Evolutionary conservation across 92 coral and sea anemone species (phyloP).

Genomic region (Palythoa heliodiscus): DNA sequence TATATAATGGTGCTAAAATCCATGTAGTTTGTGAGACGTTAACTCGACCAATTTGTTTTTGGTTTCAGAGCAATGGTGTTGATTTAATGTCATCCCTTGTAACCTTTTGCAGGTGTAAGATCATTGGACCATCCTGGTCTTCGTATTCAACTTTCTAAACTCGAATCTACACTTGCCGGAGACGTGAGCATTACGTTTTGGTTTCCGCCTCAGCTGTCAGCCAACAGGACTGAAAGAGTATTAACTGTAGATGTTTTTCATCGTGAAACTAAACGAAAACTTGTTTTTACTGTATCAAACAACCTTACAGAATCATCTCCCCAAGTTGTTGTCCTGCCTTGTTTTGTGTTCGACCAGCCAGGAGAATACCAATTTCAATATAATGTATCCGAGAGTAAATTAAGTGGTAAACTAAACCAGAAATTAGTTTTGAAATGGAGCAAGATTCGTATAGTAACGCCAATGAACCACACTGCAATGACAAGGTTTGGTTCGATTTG

Average conservation of each 20-base stretch:
- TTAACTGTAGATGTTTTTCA: slow-evolving; percentile 19
- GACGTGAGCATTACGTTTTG: slow-evolving; percentile 69
- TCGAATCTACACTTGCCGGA: slow-evolving; percentile 56
- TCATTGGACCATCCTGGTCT: neutral
- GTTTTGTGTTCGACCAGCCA: slow-evolving; percentile 83
- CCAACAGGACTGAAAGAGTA: neutral
- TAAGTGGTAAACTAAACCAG: slow-evolving; percentile 57
- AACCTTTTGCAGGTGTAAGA: neutral
- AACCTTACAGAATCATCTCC: neutral
- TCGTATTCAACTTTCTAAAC: neutral
- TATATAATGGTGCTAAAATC: neutral
- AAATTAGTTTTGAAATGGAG: slow-evolving; percentile 74
- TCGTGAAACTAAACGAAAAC: neutral
- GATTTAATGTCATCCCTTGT: neutral
- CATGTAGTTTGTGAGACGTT: neutral
- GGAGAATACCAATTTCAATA: slow-evolving; percentile 77
- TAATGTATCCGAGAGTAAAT: slow-evolving; percentile 69
- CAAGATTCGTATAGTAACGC: slow-evolving; percentile 63
- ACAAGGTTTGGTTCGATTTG: slow-evolving; percentile 78
- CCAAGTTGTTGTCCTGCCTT: slow-evolving; percentile 64
- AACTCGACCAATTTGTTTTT: neutral
- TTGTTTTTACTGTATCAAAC: neutral
- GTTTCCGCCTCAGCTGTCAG: slow-evolving; percentile 56
- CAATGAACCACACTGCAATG: slow-evolving; percentile 88
- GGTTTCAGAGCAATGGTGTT: neutral